Conservation (phyloP, 1,140 invertebrate genomes). For the Harpegnathos saltator region DNA sequence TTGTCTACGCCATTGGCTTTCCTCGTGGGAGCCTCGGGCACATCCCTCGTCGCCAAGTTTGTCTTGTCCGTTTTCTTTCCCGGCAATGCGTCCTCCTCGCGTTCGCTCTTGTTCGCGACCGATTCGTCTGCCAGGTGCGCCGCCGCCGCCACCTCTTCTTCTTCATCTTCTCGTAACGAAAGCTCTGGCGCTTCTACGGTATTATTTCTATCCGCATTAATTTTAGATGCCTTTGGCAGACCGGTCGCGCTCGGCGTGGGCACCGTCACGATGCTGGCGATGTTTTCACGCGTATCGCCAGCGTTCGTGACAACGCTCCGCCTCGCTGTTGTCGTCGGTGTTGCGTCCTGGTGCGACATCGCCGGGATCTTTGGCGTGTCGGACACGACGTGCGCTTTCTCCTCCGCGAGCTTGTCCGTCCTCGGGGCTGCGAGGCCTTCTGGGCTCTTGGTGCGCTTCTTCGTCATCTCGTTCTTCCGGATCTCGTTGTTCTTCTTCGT, state of each 20-base stretch:
- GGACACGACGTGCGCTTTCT: not conserved
- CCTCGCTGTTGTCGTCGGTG: slow-evolving; percentile 10
- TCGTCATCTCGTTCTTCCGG: not conserved
- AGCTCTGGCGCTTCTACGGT: slow-evolving; percentile 73
- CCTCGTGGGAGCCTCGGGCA: not conserved
- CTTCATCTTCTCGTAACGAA: slow-evolving; percentile 66
- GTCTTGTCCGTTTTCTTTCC: slow-evolving; percentile 60
- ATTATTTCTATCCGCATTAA: slow-evolving; percentile 78
- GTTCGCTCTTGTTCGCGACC: not conserved
- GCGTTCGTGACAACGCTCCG: slow-evolving; percentile 33
- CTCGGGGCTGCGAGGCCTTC: not conserved
- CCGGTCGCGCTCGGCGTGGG: slow-evolving; percentile 16
- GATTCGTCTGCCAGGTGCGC: slow-evolving; percentile 61
- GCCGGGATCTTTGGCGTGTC: not conserved
- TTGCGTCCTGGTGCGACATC: not conserved
- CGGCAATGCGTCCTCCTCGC: slow-evolving; percentile 25
- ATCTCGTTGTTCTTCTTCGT: not conserved
- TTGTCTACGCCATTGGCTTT: not conserved
- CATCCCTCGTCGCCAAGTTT: slow-evolving; percentile 51
- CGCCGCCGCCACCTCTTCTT: too few relatives aligned
- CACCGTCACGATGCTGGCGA: slow-evolving; percentile 37
- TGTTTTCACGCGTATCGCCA: slow-evolving; percentile 54
- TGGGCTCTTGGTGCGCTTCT: too few relatives aligned
- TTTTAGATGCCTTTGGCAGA: slow-evolving; percentile 77
- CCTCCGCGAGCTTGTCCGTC: not conserved